Base-by-base conservation (phyloP, 2,797 vertebrate genomes). In the Silurus lanzhouensis region DNA sequence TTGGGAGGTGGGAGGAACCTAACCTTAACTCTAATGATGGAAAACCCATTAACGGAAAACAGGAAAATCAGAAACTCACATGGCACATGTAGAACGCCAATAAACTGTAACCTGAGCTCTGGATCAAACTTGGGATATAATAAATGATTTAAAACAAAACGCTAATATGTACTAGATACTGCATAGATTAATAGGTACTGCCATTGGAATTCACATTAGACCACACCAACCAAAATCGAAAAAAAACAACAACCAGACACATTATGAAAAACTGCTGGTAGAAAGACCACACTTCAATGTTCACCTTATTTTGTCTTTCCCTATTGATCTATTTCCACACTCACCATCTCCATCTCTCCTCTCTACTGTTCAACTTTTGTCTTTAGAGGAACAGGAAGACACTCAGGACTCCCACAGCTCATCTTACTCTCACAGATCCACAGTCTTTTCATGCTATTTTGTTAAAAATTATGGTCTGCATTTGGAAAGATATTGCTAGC, bases 141-240 rank as follows among this genome's bases (percentile, higher is more conserved):
- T 81, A 81, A 81, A 67, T 52, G 10, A 58, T 77, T 12, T 8
- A 64, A 79, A 79, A 64, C 27, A 61, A 61, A 78, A 78, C 31
- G 22, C 57, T 57, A 27, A 27, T 27, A 57, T 17, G 31, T n/a
- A 71, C 44, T 74, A 52, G 14, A 46, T 71, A 48, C 25, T 31
- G 8, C 2, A 8, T 76, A 58, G 25, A 44, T 38, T 38, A 52
- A 52, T 52, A 52, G 10, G 48, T 15, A 15, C 66, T 38, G 66
- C 66, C 15, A 31, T 27, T 68, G 66, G 63, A 6, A 22, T n/a
- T 67, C 66, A 27, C 66, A 67, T 14, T 17, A 6, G 13, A 67
- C 31, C 67, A 31, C 27, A 72, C 44, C 22, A 52, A 72, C 1
- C 8, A 71, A 46, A 38, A 38, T 3, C 3, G 3, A 38, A 38